These are phyloP conservation scores for Geothlypis trichas DNA, from an alignment of 2,113 vertebrate genomes.

Conservation along the genomic window DNA sequence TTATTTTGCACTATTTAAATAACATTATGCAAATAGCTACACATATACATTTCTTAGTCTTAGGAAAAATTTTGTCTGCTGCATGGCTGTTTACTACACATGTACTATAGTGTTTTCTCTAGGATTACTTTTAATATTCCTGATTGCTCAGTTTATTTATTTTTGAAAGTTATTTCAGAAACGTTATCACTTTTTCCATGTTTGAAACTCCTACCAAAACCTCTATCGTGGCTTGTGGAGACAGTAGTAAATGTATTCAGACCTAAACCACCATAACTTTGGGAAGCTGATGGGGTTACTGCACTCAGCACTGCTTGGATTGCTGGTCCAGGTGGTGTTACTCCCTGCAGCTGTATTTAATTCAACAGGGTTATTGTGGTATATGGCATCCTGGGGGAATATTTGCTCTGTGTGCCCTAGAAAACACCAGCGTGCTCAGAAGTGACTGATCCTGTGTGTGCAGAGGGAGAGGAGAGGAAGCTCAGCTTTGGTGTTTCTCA, in stretches of 20 bases:
- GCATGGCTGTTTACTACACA: not conserved
- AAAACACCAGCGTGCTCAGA: not conserved
- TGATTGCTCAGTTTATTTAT: not conserved
- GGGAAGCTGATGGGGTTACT: not conserved
- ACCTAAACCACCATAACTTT: not conserved
- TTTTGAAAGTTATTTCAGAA: not conserved
- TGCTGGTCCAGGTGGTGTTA: not conserved
- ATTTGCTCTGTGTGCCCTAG: not conserved
- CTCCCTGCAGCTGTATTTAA: not conserved
- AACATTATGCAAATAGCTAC: not conserved
- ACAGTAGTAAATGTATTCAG: not conserved
- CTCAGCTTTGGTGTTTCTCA: not conserved
- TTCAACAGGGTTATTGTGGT: not conserved
- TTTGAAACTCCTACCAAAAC: not conserved
- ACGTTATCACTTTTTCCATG: not conserved
- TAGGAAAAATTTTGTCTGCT: not conserved
- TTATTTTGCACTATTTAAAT: not conserved
- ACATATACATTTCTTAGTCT: not conserved
- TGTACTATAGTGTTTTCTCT: not conserved
- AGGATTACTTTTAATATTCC: not conserved
- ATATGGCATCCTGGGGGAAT: not conserved
- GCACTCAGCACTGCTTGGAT: not conserved
- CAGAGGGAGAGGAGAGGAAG: not conserved
- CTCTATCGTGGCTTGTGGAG: accelerated
- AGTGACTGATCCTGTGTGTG: not conserved